These are phyloP conservation scores for Atrichornis clamosus DNA, from an alignment of 2,113 vertebrate genomes.

Conservation along the genomic window DNA sequence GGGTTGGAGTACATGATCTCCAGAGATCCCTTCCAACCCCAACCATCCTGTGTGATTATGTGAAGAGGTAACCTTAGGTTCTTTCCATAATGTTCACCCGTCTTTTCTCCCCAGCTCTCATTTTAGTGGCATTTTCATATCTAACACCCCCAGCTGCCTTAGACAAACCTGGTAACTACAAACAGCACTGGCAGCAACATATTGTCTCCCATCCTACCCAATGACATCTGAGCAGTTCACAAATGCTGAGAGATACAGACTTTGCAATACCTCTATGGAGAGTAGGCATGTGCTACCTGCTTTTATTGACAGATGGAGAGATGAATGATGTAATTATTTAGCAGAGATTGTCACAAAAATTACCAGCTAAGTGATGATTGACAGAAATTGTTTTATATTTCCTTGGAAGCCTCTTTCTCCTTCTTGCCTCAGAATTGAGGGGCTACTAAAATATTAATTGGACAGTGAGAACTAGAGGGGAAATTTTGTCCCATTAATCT, in stretches of 20 bases:
- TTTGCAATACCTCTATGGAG: neutral
- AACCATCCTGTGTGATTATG: neutral
- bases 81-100: neutral
- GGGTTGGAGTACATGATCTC: neutral
- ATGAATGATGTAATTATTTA: neutral
- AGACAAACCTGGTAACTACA: neutral
- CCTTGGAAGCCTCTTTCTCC: neutral
- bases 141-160: neutral
- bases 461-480: neutral
- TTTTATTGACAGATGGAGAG: neutral
- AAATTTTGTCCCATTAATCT: neutral
- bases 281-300: neutral
- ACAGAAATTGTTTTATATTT: neutral
- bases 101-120: neutral
- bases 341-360: neutral
- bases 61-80: neutral
- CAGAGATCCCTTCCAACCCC: neutral
- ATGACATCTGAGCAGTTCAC: neutral
- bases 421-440: neutral
- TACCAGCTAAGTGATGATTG: neutral
- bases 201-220: neutral
- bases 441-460: neutral
- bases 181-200: neutral
- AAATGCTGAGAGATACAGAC: neutral
- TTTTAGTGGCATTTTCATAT: neutral